Base-by-base conservation (phyloP, 2,797 vertebrate species). In the Scleropages formosus region DNA sequence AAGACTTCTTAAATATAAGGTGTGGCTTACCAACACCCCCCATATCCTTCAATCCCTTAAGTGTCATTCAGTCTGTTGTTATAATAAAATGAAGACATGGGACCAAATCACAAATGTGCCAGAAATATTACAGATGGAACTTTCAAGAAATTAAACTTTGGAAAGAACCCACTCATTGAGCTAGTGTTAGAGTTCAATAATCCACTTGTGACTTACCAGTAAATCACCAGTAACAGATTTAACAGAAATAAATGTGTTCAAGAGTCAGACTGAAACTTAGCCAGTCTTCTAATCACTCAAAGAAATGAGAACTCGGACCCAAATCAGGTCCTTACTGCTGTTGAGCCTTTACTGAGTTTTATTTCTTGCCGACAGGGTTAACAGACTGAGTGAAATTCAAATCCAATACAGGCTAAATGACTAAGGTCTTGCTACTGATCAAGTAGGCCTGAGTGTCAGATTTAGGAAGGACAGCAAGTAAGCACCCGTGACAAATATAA, bases 251-350 rank as follows among this genome's bases (percentile, higher is more conserved):
- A 71, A 39, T 31, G n/a, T 71, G 18, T 27, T n/a, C 9, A 24
- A 70, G 68, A 70, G 47, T 71, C 47, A 53, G 20, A 31, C 68
- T 26, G 58, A 56, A 31, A 71, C 49, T 27, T 71, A 24, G n/a
- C n/a, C n/a, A n/a, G n/a, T n/a, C n/a, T n/a, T 68, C 18, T 22
- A 51, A 71, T 27, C 18, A 71, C 56, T 56, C 47, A 68, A 44
- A 20, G 51, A 22, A 68, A 16, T 24, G 22, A 0, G 47, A 51
- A 68, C 18, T 16, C 26, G 53, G n/a, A 11, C 49, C 27, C 39
- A 58, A 56, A 18, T 26, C 68, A 53, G 31, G 39, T 39, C 31
- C 31, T 39, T 39, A 6, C 6, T 39, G 39, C 31, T 6, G n/a
- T 39, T 39, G 2, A 39, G 6, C 31, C 31, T 39, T 39, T 39